Percentiles rank a stretch among this genome's conserved stretches.
phyloP scores from a whole-genome alignment of 2,888 invertebrate genomes.

The Agriopis marginaria region DNA sequence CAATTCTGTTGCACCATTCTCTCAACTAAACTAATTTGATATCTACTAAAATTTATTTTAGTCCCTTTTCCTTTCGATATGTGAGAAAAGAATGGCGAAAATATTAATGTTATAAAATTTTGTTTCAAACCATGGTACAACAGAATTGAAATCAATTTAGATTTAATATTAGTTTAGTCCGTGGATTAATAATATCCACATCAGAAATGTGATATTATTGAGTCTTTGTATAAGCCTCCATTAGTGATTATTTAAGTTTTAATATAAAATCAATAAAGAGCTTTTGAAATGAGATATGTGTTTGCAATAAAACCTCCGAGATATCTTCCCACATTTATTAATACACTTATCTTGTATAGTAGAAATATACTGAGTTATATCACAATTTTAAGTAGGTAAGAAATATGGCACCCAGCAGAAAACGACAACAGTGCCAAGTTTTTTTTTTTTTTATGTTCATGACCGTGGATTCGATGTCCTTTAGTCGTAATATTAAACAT shows the following conservation, averaged over 20 bases:
- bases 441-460: no score
- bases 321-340: slow-evolving; percentile 19
- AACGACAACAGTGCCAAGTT: background rate
- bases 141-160: slow-evolving; percentile 38
- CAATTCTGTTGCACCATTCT: slow-evolving; percentile 4
- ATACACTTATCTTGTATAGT: slow-evolving; percentile 3
- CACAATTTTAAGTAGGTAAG: slow-evolving; percentile 15
- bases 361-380: slow-evolving; percentile 17
- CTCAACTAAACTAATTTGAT: no score
- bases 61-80: background rate
- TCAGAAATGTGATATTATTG: slow-evolving; percentile 91
- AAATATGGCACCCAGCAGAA: background rate
- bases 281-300: slow-evolving; percentile 59
- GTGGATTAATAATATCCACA: slow-evolving; percentile 89
- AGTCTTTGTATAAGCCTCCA: slow-evolving; percentile 84
- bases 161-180: slow-evolving; percentile 60
- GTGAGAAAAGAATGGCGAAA: background rate
- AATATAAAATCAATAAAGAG: slow-evolving; percentile 68
- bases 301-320: slow-evolving; percentile 45
- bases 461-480: no score
- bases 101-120: background rate
- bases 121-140: background rate
- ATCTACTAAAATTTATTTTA: no score
- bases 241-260: slow-evolving; percentile 70
- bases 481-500: no score